Evolutionary conservation across 2,113 vertebrate species (phyloP).

Genomic region (Poeciliopsis prolifica): DNA sequence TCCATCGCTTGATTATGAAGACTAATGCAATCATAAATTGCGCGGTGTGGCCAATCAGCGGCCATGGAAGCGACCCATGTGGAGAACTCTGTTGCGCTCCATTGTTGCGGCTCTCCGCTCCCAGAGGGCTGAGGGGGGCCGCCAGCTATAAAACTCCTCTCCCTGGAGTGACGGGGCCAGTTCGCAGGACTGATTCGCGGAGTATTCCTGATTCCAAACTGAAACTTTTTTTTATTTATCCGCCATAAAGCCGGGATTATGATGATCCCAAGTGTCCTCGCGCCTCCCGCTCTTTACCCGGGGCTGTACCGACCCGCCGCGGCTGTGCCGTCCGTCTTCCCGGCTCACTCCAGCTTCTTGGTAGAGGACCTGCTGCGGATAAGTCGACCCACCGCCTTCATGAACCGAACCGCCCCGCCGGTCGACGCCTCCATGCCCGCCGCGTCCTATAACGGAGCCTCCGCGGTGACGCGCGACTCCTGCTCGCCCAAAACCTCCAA

Average conservation of each 20-base stretch:
- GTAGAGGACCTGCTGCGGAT: constrained; percentile 96
- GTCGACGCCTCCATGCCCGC: constrained; percentile 77
- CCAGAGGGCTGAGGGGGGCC: constrained; percentile 77
- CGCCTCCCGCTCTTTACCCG: constrained; percentile 90
- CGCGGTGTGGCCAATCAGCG: constrained; percentile 87
- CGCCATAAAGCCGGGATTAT: constrained; percentile 74
- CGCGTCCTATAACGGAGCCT: constrained; percentile 65
- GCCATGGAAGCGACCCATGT: constrained; percentile 90
- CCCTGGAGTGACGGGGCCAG: constrained; percentile 66
- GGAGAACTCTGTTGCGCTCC: constrained; percentile 93
- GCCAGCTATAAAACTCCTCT: constrained; percentile 88
- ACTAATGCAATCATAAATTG: constrained; percentile 99
- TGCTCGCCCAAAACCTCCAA: constrained; percentile 81
- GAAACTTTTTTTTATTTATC: neutral
- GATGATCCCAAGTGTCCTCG: constrained; percentile 95
- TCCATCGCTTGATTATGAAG: constrained; percentile 91
- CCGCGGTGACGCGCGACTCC: constrained; percentile 75
- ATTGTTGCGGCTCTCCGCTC: constrained; percentile 94
- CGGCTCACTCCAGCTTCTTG: constrained; percentile 89
- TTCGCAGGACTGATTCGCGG: constrained; percentile 59
- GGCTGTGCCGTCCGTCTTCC: constrained; percentile 85
- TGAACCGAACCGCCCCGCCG: constrained; percentile 78
- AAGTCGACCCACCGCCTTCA: constrained; percentile 84
- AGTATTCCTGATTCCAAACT: constrained; percentile 54
- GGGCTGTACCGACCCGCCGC: constrained; percentile 89